phyloP scores from a whole-genome alignment of 2,113 vertebrate species.

The Polyodon spathula region DNA sequence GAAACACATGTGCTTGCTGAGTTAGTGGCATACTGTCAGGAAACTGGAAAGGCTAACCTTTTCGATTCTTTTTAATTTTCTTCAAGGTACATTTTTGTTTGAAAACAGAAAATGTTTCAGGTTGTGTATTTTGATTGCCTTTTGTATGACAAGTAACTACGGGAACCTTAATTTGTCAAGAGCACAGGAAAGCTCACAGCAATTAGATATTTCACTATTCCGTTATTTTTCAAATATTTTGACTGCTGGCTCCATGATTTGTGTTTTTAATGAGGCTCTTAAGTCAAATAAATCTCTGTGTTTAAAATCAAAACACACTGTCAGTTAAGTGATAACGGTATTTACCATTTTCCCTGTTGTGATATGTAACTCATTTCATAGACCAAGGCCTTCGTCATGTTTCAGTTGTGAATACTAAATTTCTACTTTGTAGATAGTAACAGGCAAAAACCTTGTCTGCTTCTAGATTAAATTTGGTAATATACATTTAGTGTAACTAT shows the following conservation, averaged over 20 bases:
- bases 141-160: conserved; percentile 4
- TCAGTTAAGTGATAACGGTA: background rate
- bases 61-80: background rate
- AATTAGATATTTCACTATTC: conserved; percentile 19
- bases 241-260: conserved; percentile 21
- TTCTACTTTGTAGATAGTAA: too few species aligned
- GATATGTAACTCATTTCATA: too few species aligned
- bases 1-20: conserved; percentile 35
- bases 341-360: too few species aligned
- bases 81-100: background rate
- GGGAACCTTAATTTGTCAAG: conserved; percentile 12
- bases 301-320: conserved; percentile 9
- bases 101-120: background rate
- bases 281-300: background rate
- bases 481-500: too few species aligned
- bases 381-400: too few species aligned
- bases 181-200: conserved; percentile 7
- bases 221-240: conserved; percentile 24
- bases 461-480: too few species aligned
- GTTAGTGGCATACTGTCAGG: conserved; percentile 52
- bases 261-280: conserved; percentile 25
- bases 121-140: conserved; percentile 8
- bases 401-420: too few species aligned
- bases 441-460: too few species aligned
- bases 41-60: conserved; percentile 14